Evolutionary conservation across 1,140 invertebrate species (phyloP), one percentile per base, ranked within the genome.

Genomic region (Drosophila sucinea): DNA sequence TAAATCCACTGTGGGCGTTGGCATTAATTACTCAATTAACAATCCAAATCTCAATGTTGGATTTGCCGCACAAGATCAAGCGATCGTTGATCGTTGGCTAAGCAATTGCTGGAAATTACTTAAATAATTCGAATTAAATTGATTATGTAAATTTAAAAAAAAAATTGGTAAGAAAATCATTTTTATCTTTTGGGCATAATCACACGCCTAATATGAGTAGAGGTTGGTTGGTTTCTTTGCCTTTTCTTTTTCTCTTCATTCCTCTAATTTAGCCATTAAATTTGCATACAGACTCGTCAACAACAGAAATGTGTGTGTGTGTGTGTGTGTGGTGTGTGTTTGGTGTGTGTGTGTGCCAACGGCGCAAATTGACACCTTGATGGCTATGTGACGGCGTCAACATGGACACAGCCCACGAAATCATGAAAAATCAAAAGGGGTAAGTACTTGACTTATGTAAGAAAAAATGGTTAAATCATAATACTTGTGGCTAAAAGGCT

Each of bases 201-300:
- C 82, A 69, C 70, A 51, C 23, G 77, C 65, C 82, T 78, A 86
- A 83, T 79, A 79, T 65, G 10, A 69, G 67, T 27, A 56, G 65
- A 69, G 23, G 23, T 51, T 27, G 44, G 1, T 51, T 40, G 11
- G 47, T 47, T 75, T 54, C 55, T 27, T 76, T 60, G 66, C 63
- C 71, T 61, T 72, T 70, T 67, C 35, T 70, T 10, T 11, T 38
- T 75, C 44, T 64, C 29, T 32, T 58, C 70, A 67, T 57, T 89
- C 80, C 73, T 87, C 84, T 87, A 87, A 87, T 87, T 89, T 87
- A 87, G 84, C 84, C 84, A 87, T 89, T 89, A 89, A 87, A 87
- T 87, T 87, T 89, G 84, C 84, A 87, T 87, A 87, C 72, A 77
- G 76, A 70, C 77, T 51, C 44, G 44, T 51, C 44, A 51, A 51